Evolutionary conservation across 2,113 vertebrate species (phyloP).

Genomic region (Cavia porcellus): DNA sequence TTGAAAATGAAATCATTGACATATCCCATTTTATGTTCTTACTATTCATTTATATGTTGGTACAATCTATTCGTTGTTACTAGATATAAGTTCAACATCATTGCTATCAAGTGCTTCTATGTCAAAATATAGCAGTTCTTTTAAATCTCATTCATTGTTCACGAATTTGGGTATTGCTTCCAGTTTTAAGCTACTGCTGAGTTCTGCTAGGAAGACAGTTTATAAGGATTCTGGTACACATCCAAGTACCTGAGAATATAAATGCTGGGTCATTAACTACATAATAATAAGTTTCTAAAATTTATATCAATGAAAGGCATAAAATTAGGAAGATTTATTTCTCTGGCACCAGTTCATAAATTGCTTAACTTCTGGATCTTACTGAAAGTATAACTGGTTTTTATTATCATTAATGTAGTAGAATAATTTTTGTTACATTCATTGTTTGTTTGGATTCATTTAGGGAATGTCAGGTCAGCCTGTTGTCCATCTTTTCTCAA

Average conservation of each 20-base stretch:
- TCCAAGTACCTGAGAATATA: neutral
- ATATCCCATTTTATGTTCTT: neutral
- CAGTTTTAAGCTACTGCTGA: neutral
- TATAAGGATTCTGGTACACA: neutral
- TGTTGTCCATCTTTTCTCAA: neutral
- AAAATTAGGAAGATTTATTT: neutral
- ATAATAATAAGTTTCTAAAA: neutral
- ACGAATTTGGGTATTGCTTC: neutral
- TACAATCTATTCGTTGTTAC: neutral
- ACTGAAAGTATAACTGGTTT: neutral
- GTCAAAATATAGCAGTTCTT: neutral
- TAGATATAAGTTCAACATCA: slow-evolving; percentile 19
- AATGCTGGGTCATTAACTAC: neutral
- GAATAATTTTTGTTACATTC: neutral
- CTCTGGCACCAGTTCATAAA: neutral
- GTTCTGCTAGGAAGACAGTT: neutral
- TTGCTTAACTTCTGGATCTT: neutral
- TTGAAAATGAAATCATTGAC: neutral
- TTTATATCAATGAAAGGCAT: neutral
- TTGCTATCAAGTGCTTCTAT: neutral
- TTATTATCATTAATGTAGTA: neutral
- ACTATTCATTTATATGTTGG: neutral
- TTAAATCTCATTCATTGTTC: neutral
- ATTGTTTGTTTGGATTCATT: neutral
- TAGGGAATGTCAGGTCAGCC: neutral